These are phyloP conservation scores for Neolamprologus modestus DNA, from an alignment of 2,113 vertebrate species.

Conservation along the genomic window DNA sequence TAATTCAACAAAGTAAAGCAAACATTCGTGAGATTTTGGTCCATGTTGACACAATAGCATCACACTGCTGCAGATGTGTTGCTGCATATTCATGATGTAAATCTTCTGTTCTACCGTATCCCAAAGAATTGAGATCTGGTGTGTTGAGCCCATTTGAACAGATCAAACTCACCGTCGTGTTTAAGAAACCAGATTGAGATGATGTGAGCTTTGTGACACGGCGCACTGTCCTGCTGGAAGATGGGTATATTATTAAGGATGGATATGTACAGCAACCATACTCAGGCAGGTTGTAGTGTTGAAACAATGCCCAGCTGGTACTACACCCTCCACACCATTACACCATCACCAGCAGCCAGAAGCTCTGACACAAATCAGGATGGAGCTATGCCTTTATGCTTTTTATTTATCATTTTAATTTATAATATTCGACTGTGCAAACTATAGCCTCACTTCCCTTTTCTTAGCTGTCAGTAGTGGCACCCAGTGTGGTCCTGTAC, in stretches of 20 bases:
- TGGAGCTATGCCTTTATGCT: accelerated
- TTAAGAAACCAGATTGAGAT: neutral
- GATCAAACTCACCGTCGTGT: neutral
- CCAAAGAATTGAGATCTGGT: neutral
- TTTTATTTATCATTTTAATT: neutral
- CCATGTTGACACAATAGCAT: neutral
- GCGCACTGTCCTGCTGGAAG: neutral
- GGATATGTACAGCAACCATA: neutral
- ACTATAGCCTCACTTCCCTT: neutral
- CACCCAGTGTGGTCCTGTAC: neutral
- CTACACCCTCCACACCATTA: accelerated
- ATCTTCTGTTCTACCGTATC: neutral
- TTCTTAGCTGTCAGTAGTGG: neutral
- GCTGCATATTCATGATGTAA: neutral
- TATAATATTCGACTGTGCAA: neutral
- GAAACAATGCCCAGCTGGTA: neutral
- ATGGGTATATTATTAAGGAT: neutral
- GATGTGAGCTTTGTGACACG: neutral
- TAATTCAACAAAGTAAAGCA: neutral
- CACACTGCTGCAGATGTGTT: neutral
- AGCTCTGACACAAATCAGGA: accelerated
- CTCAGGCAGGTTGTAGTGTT: neutral
- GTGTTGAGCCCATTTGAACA: neutral
- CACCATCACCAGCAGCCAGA: accelerated
- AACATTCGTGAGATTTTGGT: neutral